A percentile compares a stretch with the other conserved stretches of the same genome.
These are phyloP conservation scores for Apamea epomidion DNA, from an alignment of 2,888 invertebrate species.

Conservation along the genomic window DNA sequence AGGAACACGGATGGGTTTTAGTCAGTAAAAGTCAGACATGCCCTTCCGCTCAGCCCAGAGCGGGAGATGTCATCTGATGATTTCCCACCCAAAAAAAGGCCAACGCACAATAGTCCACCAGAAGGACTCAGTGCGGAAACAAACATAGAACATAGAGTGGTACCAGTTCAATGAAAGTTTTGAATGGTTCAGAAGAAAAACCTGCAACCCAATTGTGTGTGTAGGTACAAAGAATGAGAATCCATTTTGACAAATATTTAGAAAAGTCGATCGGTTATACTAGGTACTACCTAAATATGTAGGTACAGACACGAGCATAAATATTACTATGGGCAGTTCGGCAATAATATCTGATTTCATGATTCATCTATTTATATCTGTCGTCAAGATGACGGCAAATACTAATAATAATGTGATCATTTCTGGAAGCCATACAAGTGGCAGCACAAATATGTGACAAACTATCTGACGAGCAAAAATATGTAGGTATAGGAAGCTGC, in stretches of 20 bases:
- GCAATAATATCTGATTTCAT: background rate
- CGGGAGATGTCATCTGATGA: too few species aligned
- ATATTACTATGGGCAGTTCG: background rate
- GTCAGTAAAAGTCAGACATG: too few species aligned
- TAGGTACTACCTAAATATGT: background rate
- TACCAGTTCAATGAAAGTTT: background rate
- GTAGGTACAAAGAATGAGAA: background rate
- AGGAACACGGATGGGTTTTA: too few species aligned
- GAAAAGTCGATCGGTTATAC: background rate
- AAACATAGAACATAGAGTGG: background rate
- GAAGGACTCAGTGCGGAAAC: background rate
- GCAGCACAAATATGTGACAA: background rate
- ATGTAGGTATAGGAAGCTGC: background rate
- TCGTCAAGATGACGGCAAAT: background rate
- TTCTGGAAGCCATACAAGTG: background rate
- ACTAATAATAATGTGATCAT: background rate
- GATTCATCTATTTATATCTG: background rate
- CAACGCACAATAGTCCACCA: background rate
- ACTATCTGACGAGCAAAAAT: background rate
- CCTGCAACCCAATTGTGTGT: background rate
- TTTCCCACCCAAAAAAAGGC: background rate
- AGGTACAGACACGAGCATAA: background rate
- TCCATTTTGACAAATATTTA: background rate
- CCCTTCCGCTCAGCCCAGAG: too few species aligned
- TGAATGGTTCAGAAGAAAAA: background rate